Evolutionary conservation across 92 coral and sea anemone genomes (phyloP).

Genomic region (Bergia puertoricense): DNA sequence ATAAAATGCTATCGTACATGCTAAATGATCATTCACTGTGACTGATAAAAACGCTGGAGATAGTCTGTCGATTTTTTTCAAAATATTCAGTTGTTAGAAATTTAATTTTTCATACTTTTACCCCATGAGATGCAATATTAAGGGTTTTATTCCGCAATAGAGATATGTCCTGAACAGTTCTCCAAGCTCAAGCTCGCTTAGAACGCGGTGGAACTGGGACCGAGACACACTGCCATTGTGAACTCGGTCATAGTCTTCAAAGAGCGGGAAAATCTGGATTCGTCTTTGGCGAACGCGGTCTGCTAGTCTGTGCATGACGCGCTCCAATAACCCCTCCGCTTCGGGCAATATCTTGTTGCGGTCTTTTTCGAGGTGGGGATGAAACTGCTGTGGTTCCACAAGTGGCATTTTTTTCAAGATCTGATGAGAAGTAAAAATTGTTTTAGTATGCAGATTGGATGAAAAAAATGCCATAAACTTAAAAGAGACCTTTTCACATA

Average conservation of each 20-base stretch:
- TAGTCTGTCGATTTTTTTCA: neutral
- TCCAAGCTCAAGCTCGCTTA: conserved; percentile 95
- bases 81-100: neutral
- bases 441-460: neutral
- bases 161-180: conserved; percentile 69
- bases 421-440: conserved; percentile 41
- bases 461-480: neutral
- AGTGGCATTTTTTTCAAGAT: conserved; percentile 92
- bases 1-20: neutral
- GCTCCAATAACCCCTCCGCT: conserved; percentile 80
- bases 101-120: neutral
- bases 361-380: conserved; percentile 78
- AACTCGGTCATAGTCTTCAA: conserved; percentile 98
- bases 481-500: no score
- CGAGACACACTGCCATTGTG: conserved; percentile 99
- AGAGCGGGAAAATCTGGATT: conserved; percentile 98
- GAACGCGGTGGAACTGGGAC: conserved; percentile 95
- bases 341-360: conserved; percentile 78
- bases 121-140: no score
- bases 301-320: conserved; percentile 97
- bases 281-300: conserved; percentile 97
- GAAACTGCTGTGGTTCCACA: conserved; percentile 84
- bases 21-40: neutral
- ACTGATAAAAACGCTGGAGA: neutral
- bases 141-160: no score